Conservation (phyloP, 2,797 vertebrate species). For the Eptatretus atami region DNA sequence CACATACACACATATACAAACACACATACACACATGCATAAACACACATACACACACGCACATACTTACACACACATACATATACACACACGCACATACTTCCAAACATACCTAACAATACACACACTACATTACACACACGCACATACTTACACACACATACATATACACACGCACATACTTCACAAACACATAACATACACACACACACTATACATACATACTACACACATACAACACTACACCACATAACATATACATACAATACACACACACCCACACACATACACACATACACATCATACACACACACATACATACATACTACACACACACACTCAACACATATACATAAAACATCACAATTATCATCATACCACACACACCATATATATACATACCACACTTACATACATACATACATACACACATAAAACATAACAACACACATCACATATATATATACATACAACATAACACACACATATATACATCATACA, state of each 20-base stretch:
- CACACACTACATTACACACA: too few species aligned
- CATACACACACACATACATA: not conserved
- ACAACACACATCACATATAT: too few species aligned
- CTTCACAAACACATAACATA: too few species aligned
- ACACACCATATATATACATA: too few species aligned
- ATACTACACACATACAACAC: not conserved
- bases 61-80: too few species aligned
- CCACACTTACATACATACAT: not conserved
- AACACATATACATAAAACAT: too few species aligned
- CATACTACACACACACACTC: not conserved
- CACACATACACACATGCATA: not conserved
- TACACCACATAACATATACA: too few species aligned
- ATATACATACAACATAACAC: too few species aligned
- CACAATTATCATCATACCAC: too few species aligned
- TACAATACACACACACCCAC: not conserved
- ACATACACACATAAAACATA: too few species aligned
- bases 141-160: not conserved
- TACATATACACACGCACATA: not conserved
- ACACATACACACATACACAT: not conserved
- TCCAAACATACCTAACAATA: too few species aligned
- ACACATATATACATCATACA: too few species aligned
- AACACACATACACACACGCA: not conserved
- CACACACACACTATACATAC: not conserved
- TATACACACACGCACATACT: not conserved
- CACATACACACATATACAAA: not conserved